Base-by-base conservation (phyloP, 2,797 vertebrate species). In the Gallinago nigripennis region DNA sequence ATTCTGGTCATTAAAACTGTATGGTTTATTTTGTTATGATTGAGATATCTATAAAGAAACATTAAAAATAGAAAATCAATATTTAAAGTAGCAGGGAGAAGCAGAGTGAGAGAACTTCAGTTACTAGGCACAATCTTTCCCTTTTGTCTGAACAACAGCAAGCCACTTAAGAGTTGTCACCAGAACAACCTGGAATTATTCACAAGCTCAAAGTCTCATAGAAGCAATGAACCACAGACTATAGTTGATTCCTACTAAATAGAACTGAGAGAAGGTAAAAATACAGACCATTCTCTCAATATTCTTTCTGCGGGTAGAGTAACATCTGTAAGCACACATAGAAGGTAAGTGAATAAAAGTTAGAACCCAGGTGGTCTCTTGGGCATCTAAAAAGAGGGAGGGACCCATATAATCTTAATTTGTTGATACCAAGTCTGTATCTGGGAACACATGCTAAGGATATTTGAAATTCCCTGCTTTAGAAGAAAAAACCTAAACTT, bases 221-320 rank as follows among this genome's bases (percentile, higher is more conserved):
- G 30, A 64, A 82, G 48, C 48, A 35, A 11, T 12, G 5, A 63
- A 51, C 37, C 17, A 85, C n/a, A 80, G 20, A 64, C 4, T 35
- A 5, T 0, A 0, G 25, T 82, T 33, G 58, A n/a, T 48, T 94
- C 61, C 60, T 68, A 68, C 56, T 50, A 61, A 85, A 75, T 0
- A 90, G 15, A 68, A 86, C 20, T n/a, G 7, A 57, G 27, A 61
- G 8, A 30, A 85, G 9, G 68, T 65, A 69, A 64, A 91, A 75
- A 11, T 53, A 54, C 8, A 46, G 33, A 39, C 8, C 39, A 15
- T 61, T 86, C 15, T 83, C 45, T 68, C n/a, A 50, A 79, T 28
- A 81, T 51, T 72, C 30, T 46, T 86, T 71, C 58, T 88, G 27
- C 13, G 56, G 15, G 17, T 33, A 69, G 54, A 46, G 8, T 70